phyloP scores from a whole-genome alignment of 64 coral and sea anemone genomes.

The Montipora capricornis region DNA sequence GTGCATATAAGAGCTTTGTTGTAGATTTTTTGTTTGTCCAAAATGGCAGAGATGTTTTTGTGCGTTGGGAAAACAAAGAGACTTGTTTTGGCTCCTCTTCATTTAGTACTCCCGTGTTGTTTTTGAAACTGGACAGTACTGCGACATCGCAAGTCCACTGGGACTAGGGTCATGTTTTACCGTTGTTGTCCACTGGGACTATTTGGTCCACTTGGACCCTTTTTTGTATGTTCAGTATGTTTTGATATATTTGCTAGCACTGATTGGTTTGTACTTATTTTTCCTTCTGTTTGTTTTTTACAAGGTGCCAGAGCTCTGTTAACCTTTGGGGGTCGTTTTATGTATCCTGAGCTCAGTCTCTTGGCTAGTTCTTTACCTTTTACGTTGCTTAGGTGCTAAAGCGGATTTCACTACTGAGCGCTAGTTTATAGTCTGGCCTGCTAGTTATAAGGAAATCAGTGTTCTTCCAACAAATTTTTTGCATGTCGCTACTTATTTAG shows the following conservation, averaged over 20 bases:
- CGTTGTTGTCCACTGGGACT: slow-evolving; percentile 10
- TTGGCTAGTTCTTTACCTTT: slow-evolving; percentile 16
- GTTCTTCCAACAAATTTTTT: background rate
- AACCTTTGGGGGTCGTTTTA: slow-evolving; percentile 29
- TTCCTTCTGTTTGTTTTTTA: background rate
- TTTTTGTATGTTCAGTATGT: background rate
- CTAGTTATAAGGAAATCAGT: slow-evolving; percentile 3
- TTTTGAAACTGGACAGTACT: slow-evolving; percentile 30
- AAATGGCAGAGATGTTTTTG: slow-evolving; percentile 21
- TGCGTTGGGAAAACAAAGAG: slow-evolving; percentile 25
- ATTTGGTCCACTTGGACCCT: slow-evolving; percentile 13
- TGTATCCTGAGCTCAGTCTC: background rate
- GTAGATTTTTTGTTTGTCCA: slow-evolving; percentile 27
- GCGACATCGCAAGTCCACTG: slow-evolving; percentile 8
- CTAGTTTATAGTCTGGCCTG: slow-evolving; percentile 52
- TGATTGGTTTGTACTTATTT: slow-evolving; percentile 21
- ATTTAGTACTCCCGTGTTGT: slow-evolving; percentile 25
- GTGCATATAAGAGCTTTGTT: slow-evolving; percentile 3
- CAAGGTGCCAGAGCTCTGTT: slow-evolving; percentile 16
- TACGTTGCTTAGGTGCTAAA: background rate
- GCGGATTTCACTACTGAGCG: slow-evolving; percentile 17
- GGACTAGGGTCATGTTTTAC: slow-evolving; percentile 19
- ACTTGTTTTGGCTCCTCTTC: slow-evolving; percentile 34
- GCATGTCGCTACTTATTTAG: slow-evolving; percentile 37
- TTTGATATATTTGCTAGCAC: slow-evolving; percentile 12